phyloP scores from a whole-genome alignment of 2,113 vertebrate species.

The Cepphus grylle region DNA sequence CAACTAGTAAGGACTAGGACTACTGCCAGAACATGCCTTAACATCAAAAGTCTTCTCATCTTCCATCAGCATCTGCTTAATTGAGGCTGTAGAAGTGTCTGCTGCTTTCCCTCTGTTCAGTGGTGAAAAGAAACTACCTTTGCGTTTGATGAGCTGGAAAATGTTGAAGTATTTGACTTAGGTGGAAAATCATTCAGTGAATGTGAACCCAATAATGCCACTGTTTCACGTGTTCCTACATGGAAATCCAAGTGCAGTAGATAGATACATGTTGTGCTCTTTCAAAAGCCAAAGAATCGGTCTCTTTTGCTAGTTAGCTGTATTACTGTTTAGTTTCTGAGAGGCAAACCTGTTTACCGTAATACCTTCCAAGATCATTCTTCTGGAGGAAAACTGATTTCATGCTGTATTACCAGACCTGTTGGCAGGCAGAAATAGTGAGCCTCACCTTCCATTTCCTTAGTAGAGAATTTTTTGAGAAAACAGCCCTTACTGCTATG shows the following conservation, averaged over 20 bases:
- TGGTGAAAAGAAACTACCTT: not conserved
- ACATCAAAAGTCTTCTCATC: not conserved
- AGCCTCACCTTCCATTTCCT: not conserved
- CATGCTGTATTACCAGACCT: not conserved
- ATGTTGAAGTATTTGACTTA: constrained; percentile 1
- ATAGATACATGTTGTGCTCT: not conserved
- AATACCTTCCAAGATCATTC: not conserved
- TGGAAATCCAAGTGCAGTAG: not conserved
- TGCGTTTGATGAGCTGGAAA: not conserved
- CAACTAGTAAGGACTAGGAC: not conserved
- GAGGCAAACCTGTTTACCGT: not conserved
- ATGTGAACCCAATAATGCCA: not conserved
- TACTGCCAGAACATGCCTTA: constrained; percentile 7
- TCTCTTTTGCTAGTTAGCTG: not conserved
- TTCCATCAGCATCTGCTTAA: constrained; percentile 10
- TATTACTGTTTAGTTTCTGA: not conserved
- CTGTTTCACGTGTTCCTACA: not conserved
- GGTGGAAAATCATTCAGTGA: not conserved
- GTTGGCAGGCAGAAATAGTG: not conserved
- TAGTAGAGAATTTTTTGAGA: not conserved
- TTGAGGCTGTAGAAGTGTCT: not conserved
- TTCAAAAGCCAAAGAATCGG: not conserved
- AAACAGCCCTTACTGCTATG: not conserved
- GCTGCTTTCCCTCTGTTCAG: not conserved
- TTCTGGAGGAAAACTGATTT: not conserved